Evolutionary conservation across 2,113 vertebrate species (phyloP).

Genomic region (Mola mola): DNA sequence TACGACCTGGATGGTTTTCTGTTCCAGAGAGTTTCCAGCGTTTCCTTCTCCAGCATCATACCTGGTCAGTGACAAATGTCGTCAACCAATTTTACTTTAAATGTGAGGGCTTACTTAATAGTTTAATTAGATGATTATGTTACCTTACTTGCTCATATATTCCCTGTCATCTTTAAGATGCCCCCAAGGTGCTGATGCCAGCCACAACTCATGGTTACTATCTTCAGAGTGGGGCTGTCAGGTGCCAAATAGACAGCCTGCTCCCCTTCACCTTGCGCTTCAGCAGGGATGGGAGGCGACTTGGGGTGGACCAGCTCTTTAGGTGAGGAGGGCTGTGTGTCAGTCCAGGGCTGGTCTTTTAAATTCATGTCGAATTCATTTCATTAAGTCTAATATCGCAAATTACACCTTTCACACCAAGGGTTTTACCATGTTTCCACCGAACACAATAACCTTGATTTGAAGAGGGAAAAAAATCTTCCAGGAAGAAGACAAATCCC

Average conservation of each 20-base stretch:
- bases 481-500: no score
- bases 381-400: no score
- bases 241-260: constrained; percentile 90
- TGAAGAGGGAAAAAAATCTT: no score
- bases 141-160: background rate
- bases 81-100: background rate
- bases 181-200: constrained; percentile 91
- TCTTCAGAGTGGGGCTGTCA: constrained; percentile 85
- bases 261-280: constrained; percentile 92
- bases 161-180: constrained; percentile 73
- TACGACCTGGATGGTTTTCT: constrained; percentile 89
- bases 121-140: background rate
- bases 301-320: constrained; percentile 92
- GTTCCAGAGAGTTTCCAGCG: constrained; percentile 96
- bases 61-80: constrained; percentile 85
- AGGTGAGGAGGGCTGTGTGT: constrained; percentile 76
- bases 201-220: constrained; percentile 90
- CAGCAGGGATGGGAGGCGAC: constrained; percentile 83
- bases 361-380: no score
- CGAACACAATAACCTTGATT: no score
- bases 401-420: no score
- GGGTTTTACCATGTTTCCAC: no score
- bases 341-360: background rate
- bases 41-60: constrained; percentile 92
- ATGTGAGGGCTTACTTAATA: background rate